Evolutionary conservation across 2,888 invertebrate species (phyloP).

Genomic region (Sepioteuthis lessoniana): DNA sequence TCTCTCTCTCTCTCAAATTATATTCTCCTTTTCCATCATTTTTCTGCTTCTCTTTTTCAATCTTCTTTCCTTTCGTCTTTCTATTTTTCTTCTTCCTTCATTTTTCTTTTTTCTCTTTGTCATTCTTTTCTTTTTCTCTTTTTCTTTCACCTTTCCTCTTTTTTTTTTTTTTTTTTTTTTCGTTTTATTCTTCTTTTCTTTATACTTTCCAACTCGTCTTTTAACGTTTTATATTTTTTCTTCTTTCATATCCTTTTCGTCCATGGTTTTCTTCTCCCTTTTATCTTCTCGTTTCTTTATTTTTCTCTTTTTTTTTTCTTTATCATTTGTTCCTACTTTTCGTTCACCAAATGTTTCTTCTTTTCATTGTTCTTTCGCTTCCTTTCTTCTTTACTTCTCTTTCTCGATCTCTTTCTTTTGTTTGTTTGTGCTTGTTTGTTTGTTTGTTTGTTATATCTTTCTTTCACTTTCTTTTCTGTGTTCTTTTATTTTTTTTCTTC

Average conservation of each 20-base stretch:
- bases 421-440: too few relatives aligned
- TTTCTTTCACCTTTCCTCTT: background rate
- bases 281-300: background rate
- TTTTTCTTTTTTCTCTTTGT: background rate
- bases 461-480: too few relatives aligned
- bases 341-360: too few relatives aligned
- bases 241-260: background rate
- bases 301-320: too few relatives aligned
- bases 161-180: background rate
- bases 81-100: background rate
- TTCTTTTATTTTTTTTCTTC: too few relatives aligned
- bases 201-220: fast-evolving
- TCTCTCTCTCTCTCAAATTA: background rate
- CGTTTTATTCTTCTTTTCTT: fast-evolving
- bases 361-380: too few relatives aligned
- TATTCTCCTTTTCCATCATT: too few relatives aligned
- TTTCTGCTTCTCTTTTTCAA: background rate
- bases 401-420: too few relatives aligned
- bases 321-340: too few relatives aligned
- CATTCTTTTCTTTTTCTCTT: fast-evolving
- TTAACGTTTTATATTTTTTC: background rate
- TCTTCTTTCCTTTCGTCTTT: background rate
- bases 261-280: background rate
- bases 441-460: too few relatives aligned
- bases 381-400: too few relatives aligned